Evolutionary conservation across 2,113 vertebrate species (phyloP), one percentile per base, ranked within the genome.

Genomic region (Albula goreensis): DNA sequence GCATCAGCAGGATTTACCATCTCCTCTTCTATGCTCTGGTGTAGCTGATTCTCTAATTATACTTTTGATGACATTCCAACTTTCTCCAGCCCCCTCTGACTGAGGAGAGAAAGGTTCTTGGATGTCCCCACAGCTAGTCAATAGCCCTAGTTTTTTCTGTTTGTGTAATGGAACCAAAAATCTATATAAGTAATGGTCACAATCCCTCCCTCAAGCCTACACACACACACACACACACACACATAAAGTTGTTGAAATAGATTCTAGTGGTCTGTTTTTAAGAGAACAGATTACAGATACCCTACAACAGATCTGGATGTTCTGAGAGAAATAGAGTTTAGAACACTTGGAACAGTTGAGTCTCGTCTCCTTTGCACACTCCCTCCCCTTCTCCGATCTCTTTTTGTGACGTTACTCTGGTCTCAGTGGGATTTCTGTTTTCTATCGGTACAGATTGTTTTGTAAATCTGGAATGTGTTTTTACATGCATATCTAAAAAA

Each of bases 1-100:
- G 89, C 88, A 15, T 2, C 50, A 48, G 90, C 88, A 90, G 87
- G 90, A 90, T 86, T 91, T 83, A 89, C 84, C 83, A 4, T 2
- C 10, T 56, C 51, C 50, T 2, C 50, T 5, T 22, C 85, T 89
- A 90, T 41, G 31, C 31, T 13, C 56, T 60, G 10, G 12, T 60
- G 11, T 15, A 60, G 56, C 4, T 60, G 11, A 15, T 60, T 60
- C 11, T 15, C 56, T 60, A 3, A 60, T 15, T 15, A 60, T 60
- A 15, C 56, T 13, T 11, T 60, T 41, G 17, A 2, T 66, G 60
- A 60, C 3, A 66, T 66, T 15, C 60, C 60, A 19, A 19, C 60
- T 5, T 66, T 41, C 31, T 41, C 31, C 31, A 41, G 31, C 31
- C 31, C 31, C 31, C 31, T 41, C 31, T 41, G 31, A 41, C 31